Evolutionary conservation across 2,888 invertebrate genomes (phyloP).

Genomic region (Itoplectis maculator): DNA sequence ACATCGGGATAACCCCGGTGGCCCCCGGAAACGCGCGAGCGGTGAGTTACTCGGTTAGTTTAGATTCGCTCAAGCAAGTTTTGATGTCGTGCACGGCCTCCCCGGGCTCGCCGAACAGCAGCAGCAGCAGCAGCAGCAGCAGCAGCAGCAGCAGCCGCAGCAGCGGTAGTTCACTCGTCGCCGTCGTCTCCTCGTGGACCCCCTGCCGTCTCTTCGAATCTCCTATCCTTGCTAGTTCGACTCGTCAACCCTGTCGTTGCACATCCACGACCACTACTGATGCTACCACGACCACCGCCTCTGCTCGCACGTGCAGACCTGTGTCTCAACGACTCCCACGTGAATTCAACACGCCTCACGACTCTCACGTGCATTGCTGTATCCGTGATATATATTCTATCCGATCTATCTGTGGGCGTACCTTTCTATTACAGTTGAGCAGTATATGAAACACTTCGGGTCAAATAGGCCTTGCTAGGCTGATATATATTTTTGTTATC

Average conservation of each 20-base stretch:
- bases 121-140: no score
- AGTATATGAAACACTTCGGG: background rate
- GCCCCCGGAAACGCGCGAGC: slow-evolving; percentile 71
- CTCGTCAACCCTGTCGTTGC: slow-evolving; percentile 53
- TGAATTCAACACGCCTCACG: slow-evolving; percentile 36
- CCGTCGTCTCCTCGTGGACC: slow-evolving; percentile 48
- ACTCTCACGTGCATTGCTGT: slow-evolving; percentile 45
- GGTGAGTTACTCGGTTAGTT: slow-evolving; percentile 81
- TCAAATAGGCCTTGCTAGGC: background rate
- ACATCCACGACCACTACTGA: slow-evolving; percentile 46
- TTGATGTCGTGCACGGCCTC: slow-evolving; percentile 78
- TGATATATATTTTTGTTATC: background rate
- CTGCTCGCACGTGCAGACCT: slow-evolving; percentile 62
- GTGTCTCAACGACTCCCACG: slow-evolving; percentile 48
- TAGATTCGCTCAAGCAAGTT: slow-evolving; percentile 81
- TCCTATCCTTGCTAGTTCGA: slow-evolving; percentile 50
- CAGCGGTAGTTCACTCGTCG: slow-evolving; percentile 45
- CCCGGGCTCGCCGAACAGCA: slow-evolving; percentile 49
- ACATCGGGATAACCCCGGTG: slow-evolving; percentile 69
- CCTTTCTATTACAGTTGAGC: slow-evolving; percentile 20
- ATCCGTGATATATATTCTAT: slow-evolving; percentile 15
- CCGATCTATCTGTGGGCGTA: slow-evolving; percentile 31
- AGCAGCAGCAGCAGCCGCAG: background rate
- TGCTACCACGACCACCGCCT: slow-evolving; percentile 20
- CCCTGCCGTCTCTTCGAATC: slow-evolving; percentile 62